Percentiles rank a stretch among this genome's conserved stretches.
These are phyloP conservation scores for Sesamia inferens DNA, from an alignment of 2,888 invertebrate genomes.

Conservation along the genomic window DNA sequence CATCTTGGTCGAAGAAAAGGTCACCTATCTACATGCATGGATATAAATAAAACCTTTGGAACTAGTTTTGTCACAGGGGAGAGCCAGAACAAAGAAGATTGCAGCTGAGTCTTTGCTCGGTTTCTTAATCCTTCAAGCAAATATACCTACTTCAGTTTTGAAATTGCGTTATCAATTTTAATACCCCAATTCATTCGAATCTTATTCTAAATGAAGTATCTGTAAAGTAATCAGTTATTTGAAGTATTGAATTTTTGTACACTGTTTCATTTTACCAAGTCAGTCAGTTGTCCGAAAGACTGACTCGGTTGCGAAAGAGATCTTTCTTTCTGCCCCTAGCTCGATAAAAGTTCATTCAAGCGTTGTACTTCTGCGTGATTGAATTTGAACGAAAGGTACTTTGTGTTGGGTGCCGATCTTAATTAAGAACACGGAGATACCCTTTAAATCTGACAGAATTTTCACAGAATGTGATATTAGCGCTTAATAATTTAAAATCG, in stretches of 20 bases:
- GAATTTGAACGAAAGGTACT: conserved; percentile 50
- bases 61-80: conserved; percentile 11
- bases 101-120: conserved; percentile 7
- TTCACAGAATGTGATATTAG: background rate
- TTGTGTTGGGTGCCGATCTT: conserved; percentile 40
- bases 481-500: background rate
- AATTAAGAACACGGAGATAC: conserved; percentile 40
- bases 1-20: conserved; percentile 22
- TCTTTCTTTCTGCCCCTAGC: conserved; percentile 57
- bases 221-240: conserved; percentile 50
- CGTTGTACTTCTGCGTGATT: conserved; percentile 64
- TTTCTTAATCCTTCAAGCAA: conserved; percentile 23
- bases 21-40: conserved; percentile 16
- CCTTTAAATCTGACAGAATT: background rate
- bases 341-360: conserved; percentile 61
- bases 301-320: conserved; percentile 53
- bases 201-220: conserved; percentile 32
- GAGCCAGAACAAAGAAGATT: conserved; percentile 6
- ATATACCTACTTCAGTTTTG: conserved; percentile 10
- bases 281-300: conserved; percentile 57
- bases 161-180: conserved; percentile 28
- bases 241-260: conserved; percentile 45
- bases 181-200: conserved; percentile 35
- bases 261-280: conserved; percentile 55
- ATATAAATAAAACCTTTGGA: conserved; percentile 8